A percentile compares a stretch with the other conserved stretches of the same genome.
Evolutionary conservation across 2,113 vertebrate species (phyloP).

Genomic region (Engystomops pustulosus): DNA sequence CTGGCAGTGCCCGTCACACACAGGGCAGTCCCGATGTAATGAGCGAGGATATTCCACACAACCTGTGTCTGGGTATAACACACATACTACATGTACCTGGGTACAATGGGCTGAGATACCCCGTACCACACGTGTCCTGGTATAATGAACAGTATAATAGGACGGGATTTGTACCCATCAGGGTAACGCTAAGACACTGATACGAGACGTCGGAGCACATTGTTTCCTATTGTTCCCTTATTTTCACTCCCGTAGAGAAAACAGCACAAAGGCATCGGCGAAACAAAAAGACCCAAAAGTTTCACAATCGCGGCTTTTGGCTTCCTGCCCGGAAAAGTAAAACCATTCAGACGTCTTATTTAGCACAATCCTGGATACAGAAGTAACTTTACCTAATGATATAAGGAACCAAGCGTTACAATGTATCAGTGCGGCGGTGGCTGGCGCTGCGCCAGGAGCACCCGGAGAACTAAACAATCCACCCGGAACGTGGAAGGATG

Average conservation of each 20-base stretch:
- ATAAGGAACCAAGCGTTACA: background rate
- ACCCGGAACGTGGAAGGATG: background rate
- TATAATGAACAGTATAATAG: no score
- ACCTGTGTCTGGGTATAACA: no score
- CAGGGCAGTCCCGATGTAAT: no score
- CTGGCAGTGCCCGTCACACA: no score
- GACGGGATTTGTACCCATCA: no score
- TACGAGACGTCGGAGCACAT: background rate
- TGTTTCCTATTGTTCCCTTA: background rate
- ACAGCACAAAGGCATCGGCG: background rate
- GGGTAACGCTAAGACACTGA: no score
- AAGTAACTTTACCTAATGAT: constrained; percentile 3
- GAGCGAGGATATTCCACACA: no score
- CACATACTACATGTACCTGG: no score
- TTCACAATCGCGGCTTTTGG: background rate
- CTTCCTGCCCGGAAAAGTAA: constrained; percentile 6
- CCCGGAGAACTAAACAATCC: background rate
- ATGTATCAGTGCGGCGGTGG: background rate
- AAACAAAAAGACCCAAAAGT: background rate
- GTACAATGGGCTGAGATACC: no score
- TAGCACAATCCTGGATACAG: background rate
- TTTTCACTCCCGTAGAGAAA: background rate
- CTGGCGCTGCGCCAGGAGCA: background rate
- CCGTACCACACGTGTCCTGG: background rate
- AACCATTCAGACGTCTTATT: background rate